Evolutionary conservation across 2,888 invertebrate genomes (phyloP).

Genomic region (Tortrix viridana): DNA sequence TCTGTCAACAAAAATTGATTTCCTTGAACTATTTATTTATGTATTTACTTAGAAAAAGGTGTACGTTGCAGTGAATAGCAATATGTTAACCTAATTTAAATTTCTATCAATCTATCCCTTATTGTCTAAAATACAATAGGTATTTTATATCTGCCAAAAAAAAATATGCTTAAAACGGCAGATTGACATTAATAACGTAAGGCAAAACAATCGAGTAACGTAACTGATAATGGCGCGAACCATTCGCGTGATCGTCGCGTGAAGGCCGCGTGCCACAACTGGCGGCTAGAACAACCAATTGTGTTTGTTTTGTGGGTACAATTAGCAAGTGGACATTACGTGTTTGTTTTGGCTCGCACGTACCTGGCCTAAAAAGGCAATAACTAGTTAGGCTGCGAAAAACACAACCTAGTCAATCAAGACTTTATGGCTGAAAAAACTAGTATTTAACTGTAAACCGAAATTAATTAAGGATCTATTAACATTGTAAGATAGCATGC

Average conservation of each 20-base stretch:
- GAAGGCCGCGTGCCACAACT: slow-evolving; percentile 51
- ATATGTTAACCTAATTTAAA: too few species aligned
- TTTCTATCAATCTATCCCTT: too few species aligned
- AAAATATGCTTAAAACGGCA: neutral
- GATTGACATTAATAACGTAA: slow-evolving; percentile 18
- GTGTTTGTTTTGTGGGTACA: slow-evolving; percentile 52
- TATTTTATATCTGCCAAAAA: too few species aligned
- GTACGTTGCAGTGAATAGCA: too few species aligned
- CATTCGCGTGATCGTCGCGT: slow-evolving; percentile 44
- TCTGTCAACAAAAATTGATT: too few species aligned
- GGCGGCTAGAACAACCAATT: slow-evolving; percentile 44
- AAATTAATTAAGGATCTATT: neutral
- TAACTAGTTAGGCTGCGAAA: slow-evolving; percentile 28
- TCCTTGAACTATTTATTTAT: too few species aligned
- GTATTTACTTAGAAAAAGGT: too few species aligned
- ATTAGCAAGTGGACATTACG: slow-evolving; percentile 51
- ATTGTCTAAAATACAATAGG: too few species aligned
- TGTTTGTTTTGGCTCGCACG: slow-evolving; percentile 46
- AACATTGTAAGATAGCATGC: neutral
- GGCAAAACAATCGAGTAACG: slow-evolving; percentile 33
- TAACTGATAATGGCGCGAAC: slow-evolving; percentile 32
- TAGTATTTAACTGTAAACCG: neutral
- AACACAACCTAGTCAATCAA: slow-evolving; percentile 34
- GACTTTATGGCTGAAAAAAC: neutral
- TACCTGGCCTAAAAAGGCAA: slow-evolving; percentile 48